Evolutionary conservation across 2,797 vertebrate genomes (phyloP), one percentile per base, ranked within the genome.

Genomic region (Schizothorax lantsangensis): DNA sequence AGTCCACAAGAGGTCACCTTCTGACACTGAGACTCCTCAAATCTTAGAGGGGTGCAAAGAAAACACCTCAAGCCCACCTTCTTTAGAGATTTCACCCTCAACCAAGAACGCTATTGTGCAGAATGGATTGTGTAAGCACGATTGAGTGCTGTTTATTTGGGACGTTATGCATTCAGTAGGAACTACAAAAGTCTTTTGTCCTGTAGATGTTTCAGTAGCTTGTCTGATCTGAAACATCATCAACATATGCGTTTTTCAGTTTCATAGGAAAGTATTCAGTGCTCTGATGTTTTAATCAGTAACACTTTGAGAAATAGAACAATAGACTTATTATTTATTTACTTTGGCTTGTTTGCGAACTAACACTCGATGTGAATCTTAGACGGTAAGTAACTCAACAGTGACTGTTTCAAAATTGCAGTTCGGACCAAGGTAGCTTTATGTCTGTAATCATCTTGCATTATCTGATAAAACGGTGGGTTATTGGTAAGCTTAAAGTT

Each of bases 281-380:
- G 73, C 73, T 84, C 85, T 89, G 88, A 85, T 89, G 88, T 89
- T 89, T 89, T 89, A 87, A 79, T 89, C 88, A 85, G 88, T 74
- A 72, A 84, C 72, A 81, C 57, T 75, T 66, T 74, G 78, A 84
- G 49, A 79, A 23, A 54, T 52, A 69, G 30, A 79, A 79, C 49
- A 62, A 59, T 45, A 59, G 47, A 79, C 45, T 71, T 23, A 47
- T 81, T 74, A 81, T 66, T 80, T 84, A 87, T 75, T 80, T 84
- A 68, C 52, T 66, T 62, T n/a, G 47, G 49, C 72, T 80, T 72
- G 72, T 26, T 84, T 66, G 72, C 30, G 9, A 77, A 79, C n/a
- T 85, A 79, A 79, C 75, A 79, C 17, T 71, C 19, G 23, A 79
- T 79, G 74, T 45, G 47, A 69, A 59, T 79, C 45, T 69, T 69